phyloP scores from a whole-genome alignment of 2,113 vertebrate species.

The Setophaga kirtlandii region DNA sequence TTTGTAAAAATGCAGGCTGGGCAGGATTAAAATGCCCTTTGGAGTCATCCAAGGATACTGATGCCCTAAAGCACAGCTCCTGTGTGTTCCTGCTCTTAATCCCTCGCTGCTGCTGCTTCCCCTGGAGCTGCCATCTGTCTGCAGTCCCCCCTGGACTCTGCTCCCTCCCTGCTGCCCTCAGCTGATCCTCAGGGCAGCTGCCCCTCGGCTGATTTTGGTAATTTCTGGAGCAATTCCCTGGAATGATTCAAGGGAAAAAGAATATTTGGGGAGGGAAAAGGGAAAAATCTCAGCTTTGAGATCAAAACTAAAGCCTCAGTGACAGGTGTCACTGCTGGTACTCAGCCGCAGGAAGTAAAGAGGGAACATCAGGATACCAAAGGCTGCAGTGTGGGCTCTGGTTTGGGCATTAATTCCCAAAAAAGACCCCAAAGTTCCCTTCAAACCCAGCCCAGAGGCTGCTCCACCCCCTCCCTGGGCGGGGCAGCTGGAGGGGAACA shows the following conservation, averaged over 20 bases:
- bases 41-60: neutral
- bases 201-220: neutral
- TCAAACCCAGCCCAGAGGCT: neutral
- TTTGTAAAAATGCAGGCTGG: neutral
- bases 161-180: neutral
- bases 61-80: neutral
- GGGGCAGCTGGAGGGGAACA: neutral
- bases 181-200: neutral
- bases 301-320: neutral
- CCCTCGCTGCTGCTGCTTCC: neutral
- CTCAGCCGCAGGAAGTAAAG: neutral
- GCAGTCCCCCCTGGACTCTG: neutral
- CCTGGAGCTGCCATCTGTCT: conserved; percentile 19
- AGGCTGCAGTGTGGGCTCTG: neutral
- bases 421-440: neutral
- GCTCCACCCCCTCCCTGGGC: neutral
- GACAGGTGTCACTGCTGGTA: neutral
- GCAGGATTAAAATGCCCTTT: neutral
- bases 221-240: conserved; percentile 3
- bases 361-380: neutral
- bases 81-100: neutral
- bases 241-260: neutral
- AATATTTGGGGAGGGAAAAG: neutral
- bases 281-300: neutral
- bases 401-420: neutral